Evolutionary conservation across 2,113 vertebrate species (phyloP), one percentile per base, ranked within the genome.

Genomic region (Cyphomyrus plagiostoma): DNA sequence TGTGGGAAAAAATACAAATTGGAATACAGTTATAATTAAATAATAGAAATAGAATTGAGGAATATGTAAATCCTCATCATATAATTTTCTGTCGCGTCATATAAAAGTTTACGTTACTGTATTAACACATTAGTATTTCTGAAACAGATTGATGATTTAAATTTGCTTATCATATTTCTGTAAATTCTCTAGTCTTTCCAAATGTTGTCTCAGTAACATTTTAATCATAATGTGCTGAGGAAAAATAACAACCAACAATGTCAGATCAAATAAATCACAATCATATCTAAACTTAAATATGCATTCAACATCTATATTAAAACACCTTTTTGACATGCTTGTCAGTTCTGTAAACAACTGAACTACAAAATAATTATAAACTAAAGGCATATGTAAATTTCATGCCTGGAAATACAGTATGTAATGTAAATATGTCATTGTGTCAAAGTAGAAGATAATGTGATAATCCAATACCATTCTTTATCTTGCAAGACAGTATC

Each of bases 351-450:
- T 87, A 87, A n/a, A 87, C n/a, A 87, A 53, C 11, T 56, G 50
- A 56, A 30, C n/a, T 19, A n/a, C 23, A 87, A 87, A 53, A 87
- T 39, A 87, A 35, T 87, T 87, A 23, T 50, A 15, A 86, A 48
- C 21, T 45, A 85, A 85, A 85, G 45, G 83, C 83, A 49, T 86
- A 48, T 86, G 48, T 86, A 26, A 50, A 87, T 87, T 87, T 87
- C 13, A 87, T 87, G 30, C 19, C 50, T 35, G 85, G 49, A 87
- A 52, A 35, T 53, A n/a, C n/a, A n/a, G n/a, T n/a, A 30, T 56
- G n/a, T 53, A 87, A 53, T 87, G 50, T 87, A 87, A 87, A 52
- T 87, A 52, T 56, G 85, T 87, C 45, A 84, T 21, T 84, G 49
- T 53, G 85, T 84, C 82, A 84, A 30, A 86, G 30, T 50, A 11